These are phyloP conservation scores for Motacilla alba DNA, from an alignment of 2,113 vertebrate genomes.

Conservation along the genomic window DNA sequence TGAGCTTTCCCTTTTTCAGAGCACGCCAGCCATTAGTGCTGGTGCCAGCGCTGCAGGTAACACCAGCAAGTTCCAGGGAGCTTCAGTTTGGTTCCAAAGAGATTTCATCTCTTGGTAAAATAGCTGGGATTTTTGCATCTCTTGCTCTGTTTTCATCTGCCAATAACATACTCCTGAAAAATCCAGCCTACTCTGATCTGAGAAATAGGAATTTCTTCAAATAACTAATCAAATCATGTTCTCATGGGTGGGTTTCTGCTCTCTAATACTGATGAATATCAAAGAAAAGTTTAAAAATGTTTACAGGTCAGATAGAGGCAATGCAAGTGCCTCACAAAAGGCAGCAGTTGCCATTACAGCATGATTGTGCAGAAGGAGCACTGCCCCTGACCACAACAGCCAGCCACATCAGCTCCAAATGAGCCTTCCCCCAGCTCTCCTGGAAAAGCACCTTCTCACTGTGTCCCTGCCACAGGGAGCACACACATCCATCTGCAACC, in stretches of 20 bases:
- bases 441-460: neutral
- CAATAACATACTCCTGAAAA: neutral
- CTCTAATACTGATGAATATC: neutral
- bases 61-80: neutral
- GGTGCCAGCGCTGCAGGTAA: neutral
- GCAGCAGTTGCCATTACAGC: neutral
- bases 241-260: neutral
- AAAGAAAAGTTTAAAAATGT: neutral
- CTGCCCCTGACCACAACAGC: neutral
- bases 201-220: neutral
- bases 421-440: neutral
- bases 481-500: neutral
- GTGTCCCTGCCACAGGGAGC: neutral
- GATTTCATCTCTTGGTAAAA: neutral
- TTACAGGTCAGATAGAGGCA: neutral
- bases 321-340: fast-evolving
- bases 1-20: neutral
- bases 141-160: neutral
- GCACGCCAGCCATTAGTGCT: neutral
- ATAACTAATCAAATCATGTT: neutral
- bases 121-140: neutral
- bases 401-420: neutral
- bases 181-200: neutral
- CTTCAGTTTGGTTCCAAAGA: neutral
- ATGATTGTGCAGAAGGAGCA: neutral